Evolutionary conservation across 2,797 vertebrate genomes (phyloP).

Genomic region (Brotula barbata): DNA sequence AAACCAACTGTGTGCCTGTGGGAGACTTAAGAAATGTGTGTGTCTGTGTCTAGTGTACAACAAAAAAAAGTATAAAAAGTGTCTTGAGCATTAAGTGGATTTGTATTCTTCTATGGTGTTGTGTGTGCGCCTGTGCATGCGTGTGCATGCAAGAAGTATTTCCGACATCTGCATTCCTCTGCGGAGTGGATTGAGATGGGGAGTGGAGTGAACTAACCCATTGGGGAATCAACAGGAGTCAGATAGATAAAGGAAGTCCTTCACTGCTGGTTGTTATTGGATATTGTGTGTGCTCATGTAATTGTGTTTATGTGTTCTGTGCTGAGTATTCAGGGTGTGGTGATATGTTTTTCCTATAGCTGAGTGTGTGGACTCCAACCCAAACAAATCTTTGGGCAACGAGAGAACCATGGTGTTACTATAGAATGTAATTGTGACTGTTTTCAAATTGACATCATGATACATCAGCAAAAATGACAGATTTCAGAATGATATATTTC

Average conservation of each 20-base stretch:
- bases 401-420: constrained; percentile 19
- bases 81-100: constrained; percentile 5
- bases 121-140: constrained; percentile 3
- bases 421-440: constrained; percentile 10
- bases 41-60: neutral
- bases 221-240: constrained; percentile 59
- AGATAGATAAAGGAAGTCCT: constrained; percentile 63
- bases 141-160: constrained; percentile 44
- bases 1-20: constrained; percentile 26
- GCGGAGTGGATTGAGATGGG: constrained; percentile 47
- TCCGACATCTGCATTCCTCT: constrained; percentile 62
- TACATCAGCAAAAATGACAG: neutral
- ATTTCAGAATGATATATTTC: neutral
- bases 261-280: constrained; percentile 50
- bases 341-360: constrained; percentile 51
- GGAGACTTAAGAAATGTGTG: constrained; percentile 32
- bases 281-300: constrained; percentile 25
- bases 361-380: constrained; percentile 49
- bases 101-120: neutral
- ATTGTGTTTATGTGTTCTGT: constrained; percentile 22
- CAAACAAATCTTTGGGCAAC: constrained; percentile 30
- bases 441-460: too few relatives aligned
- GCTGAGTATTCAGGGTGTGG: constrained; percentile 43
- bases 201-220: constrained; percentile 51
- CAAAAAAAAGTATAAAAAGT: too few relatives aligned